Evolutionary conservation across 2,888 invertebrate species (phyloP), one percentile per base, ranked within the genome.

Genomic region (Asteroscopus sphinx): DNA sequence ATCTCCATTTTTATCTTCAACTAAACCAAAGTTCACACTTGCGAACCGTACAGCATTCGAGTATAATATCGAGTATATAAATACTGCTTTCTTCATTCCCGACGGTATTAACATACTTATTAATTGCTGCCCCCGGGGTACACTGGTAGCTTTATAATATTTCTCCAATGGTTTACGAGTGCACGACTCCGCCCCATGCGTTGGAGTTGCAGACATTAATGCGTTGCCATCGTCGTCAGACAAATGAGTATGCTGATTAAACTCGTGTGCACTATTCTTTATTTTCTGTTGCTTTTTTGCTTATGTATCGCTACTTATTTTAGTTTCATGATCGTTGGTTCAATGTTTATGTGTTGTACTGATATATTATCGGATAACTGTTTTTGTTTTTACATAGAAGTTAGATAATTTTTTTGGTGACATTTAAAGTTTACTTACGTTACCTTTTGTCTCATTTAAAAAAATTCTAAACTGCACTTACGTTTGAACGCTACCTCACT

Each of bases 211-310:
- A 74, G 77, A 78, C 81, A 67, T 77, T 80, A 82, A 82, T 85
- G 87, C 86, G 81, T 73, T 69, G 82, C 68, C 77, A 71, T 63
- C 80, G 78, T 79, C 77, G 66, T 76, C 80, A 73, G 86, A 91
- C 91, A 91, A 92, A 92, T 92, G 89, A 87, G 85, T 82, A 79
- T 82, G 82, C 83, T 91, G 91, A 92, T 91, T 91, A 88, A 86
- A 88, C 79, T 79, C 81, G 74, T 86, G 86, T 86, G 82, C 65
- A 66, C 81, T 72, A 77, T 72, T 78, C 81, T 85, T 80, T 76
- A 78, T 83, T 84, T 81, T 79, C 79, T 76, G 82, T 69, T 73
- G 46, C 52, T 58, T 58, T 72, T 68, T 65, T 62, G 52, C 33
- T 64, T 36, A 26, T 54, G 26, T 48, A 65, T 64, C n/a, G 49